Base-by-base conservation (phyloP, 2,113 vertebrate genomes). In the Dolichotis patagonum region DNA sequence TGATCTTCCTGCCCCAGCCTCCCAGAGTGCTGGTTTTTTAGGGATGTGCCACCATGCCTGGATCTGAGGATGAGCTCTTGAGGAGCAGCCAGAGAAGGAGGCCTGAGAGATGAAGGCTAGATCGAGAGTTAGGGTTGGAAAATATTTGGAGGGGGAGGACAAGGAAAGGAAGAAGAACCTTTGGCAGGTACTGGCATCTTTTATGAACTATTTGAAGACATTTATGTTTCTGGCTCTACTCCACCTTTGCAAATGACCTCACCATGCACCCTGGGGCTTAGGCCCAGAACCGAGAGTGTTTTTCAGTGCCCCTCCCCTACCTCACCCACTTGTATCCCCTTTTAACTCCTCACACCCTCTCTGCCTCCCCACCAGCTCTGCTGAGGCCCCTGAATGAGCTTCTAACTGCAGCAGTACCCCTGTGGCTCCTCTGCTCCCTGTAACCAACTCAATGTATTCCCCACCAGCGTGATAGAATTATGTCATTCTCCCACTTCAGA, bases 41-140 rank as follows among this genome's bases (percentile, higher is more conserved):
- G 49, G 49, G 17, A 35, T 35, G 13, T 54, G 77, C 30, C 30
- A 52, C 8, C 49, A 22, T 35, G 77, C 32, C 49, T 54, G 17
- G 7, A 30, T 80, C 73, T 62, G 38, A 43, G 58, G 6, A 16
- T 69, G 80, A 63, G 78, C n/a, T 71, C 46, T 63, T 30, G 46
- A 69, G 43, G 46, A 69, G 63, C 69, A 56, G 38, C 69, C 75
- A 28, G 46, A 78, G 56, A 71, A 52, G 12, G 80, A 80, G 13
- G 12, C 54, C 84, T n/a, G 84, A 90, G 83, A 58, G 46, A 67
- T 28, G 54, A 88, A 95, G 91, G 63, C 80, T 78, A 85, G 82
- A 52, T 83, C 49, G 67, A 77, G 52, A 90, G 77, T 85, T 75
- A 41, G 49, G 77, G 43, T 22, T 85, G 46, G 69, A 88, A 75